phyloP scores from a whole-genome alignment of 2,888 invertebrate genomes.

The Dioctria linearis region DNA sequence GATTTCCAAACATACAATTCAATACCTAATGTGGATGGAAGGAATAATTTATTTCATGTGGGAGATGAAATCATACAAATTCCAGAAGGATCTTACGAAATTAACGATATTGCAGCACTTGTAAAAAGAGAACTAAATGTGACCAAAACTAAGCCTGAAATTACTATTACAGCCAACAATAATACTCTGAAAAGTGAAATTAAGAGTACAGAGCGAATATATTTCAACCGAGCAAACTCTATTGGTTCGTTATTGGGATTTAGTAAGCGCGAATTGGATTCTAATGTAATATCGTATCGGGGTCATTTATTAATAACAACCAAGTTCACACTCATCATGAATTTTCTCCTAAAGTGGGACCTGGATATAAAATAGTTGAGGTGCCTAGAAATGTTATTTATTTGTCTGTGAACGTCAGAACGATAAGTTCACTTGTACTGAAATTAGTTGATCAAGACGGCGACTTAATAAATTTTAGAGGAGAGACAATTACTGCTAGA shows the following conservation, averaged over 20 bases:
- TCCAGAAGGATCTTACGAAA: constrained; percentile 64
- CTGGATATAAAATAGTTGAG: constrained; percentile 66
- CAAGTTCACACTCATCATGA: constrained; percentile 64
- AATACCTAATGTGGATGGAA: constrained; percentile 64
- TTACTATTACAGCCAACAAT: constrained; percentile 47
- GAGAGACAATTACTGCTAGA: constrained; percentile 62
- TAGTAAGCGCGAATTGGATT: constrained; percentile 4
- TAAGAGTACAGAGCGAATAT: constrained; percentile 27
- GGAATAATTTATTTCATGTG: constrained; percentile 63
- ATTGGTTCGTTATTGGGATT: constrained; percentile 48
- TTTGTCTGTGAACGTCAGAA: constrained; percentile 62
- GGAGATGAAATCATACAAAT: constrained; percentile 60
- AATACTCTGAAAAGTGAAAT: constrained; percentile 40
- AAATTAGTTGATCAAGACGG: constrained; percentile 64
- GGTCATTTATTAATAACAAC: constrained; percentile 56
- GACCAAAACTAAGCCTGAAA: neutral
- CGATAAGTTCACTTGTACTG: constrained; percentile 62
- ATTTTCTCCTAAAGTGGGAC: constrained; percentile 63
- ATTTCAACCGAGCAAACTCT: constrained; percentile 19
- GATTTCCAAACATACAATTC: constrained; percentile 38
- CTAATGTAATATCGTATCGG: constrained; percentile 35
- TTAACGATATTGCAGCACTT: constrained; percentile 61
- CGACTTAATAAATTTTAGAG: constrained; percentile 63
- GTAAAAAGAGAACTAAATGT: constrained; percentile 1
- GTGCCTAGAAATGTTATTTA: constrained; percentile 64